These are phyloP conservation scores for Diaperis boleti DNA, from an alignment of 2,888 invertebrate genomes.

Conservation along the genomic window DNA sequence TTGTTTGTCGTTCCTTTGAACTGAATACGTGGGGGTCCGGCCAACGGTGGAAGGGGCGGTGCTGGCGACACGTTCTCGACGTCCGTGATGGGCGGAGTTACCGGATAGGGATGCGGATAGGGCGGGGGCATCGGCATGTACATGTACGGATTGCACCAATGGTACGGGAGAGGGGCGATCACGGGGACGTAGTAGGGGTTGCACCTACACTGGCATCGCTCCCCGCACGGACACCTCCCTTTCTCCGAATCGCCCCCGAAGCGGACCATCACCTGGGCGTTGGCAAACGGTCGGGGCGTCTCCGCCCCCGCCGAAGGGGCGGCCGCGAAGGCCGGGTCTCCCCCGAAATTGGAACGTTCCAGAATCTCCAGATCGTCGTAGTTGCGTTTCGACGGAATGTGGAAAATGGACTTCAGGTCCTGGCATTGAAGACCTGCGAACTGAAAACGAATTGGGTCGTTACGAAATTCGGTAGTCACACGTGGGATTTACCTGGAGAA, in stretches of 20 bases:
- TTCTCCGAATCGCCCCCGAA: constrained; percentile 51
- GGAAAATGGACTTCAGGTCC: constrained; percentile 52
- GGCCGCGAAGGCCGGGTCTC: constrained; percentile 2
- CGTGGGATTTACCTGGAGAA: too few species aligned
- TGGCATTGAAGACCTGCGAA: neutral
- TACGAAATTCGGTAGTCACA: too few species aligned
- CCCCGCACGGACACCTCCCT: constrained; percentile 5
- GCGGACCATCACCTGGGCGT: constrained; percentile 56
- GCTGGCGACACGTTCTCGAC: neutral
- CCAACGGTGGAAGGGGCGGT: neutral
- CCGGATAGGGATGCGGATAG: neutral
- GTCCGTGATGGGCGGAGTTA: neutral
- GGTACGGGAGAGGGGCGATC: constrained; percentile 4
- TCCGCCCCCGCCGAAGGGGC: constrained; percentile 15
- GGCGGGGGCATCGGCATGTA: neutral
- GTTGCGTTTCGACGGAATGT: constrained; percentile 53
- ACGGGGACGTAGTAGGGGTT: neutral
- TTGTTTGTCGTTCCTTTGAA: neutral
- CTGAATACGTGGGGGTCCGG: neutral
- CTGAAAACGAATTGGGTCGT: too few species aligned
- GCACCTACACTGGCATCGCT: constrained; percentile 2
- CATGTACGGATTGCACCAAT: neutral
- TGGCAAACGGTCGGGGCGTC: constrained; percentile 50
- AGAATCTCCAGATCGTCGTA: constrained; percentile 58
- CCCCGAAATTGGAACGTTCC: constrained; percentile 55